phyloP scores from a whole-genome alignment of 30 jellyfish, hydroid and myxozoan species.

The Phacellophora camtschatica region DNA sequence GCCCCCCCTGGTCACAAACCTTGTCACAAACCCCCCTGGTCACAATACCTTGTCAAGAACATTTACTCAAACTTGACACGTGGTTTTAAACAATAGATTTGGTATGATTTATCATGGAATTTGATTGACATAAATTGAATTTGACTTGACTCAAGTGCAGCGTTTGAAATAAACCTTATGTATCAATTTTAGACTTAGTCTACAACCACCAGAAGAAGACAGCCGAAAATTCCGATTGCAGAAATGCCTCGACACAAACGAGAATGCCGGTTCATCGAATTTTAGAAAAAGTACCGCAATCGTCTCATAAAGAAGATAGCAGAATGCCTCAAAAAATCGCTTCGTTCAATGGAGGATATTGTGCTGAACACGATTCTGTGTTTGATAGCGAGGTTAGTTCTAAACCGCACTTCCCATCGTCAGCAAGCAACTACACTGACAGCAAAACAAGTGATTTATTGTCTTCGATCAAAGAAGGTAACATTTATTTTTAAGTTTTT shows the following conservation, averaged over 20 bases:
- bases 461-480: constrained; percentile 48
- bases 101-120: too few relatives aligned
- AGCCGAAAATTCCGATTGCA: not conserved
- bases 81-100: too few relatives aligned
- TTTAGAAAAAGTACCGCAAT: constrained; percentile 22
- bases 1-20: too few relatives aligned
- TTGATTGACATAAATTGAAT: too few relatives aligned
- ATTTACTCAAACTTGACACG: too few relatives aligned
- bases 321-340: not conserved
- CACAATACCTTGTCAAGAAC: too few relatives aligned
- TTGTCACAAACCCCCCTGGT: too few relatives aligned
- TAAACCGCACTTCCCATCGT: constrained; percentile 58
- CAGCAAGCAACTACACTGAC: constrained; percentile 62
- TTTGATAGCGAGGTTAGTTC: constrained; percentile 65
- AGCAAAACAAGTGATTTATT: constrained; percentile 40
- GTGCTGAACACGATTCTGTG: constrained; percentile 54
- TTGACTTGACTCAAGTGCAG: too few relatives aligned
- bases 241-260: constrained; percentile 59
- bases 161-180: too few relatives aligned
- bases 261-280: constrained; percentile 35
- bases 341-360: not conserved
- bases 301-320: constrained; percentile 51
- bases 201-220: not conserved
- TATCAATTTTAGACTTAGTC: constrained; percentile 5
- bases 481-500: too few relatives aligned